Evolutionary conservation across 2,113 vertebrate genomes (phyloP).

Genomic region (Rhinopomastus cyanomelas): DNA sequence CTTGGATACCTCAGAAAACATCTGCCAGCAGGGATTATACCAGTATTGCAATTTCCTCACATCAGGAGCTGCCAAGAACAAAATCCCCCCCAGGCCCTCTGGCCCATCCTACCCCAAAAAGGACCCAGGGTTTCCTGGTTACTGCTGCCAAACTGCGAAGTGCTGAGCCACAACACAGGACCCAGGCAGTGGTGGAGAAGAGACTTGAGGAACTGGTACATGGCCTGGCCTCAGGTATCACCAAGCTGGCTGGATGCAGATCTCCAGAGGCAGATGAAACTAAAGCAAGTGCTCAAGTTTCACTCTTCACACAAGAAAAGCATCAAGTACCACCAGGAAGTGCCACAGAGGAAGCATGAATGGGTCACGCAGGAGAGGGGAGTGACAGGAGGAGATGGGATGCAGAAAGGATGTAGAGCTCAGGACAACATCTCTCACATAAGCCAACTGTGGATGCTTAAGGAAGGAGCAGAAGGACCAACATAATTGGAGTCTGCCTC

Average conservation of each 20-base stretch:
- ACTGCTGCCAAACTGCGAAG: background rate
- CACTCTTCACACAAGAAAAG: background rate
- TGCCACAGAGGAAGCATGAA: background rate
- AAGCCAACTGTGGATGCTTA: background rate
- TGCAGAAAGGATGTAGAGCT: background rate
- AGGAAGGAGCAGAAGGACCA: background rate
- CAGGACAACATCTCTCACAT: background rate
- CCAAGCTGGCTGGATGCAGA: background rate
- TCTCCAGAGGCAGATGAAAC: background rate
- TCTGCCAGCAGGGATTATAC: constrained; percentile 1
- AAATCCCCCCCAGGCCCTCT: background rate
- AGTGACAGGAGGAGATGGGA: background rate
- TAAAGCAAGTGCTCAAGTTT: background rate
- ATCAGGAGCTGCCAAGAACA: background rate
- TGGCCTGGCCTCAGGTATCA: background rate
- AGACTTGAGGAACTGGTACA: rapidly evolving
- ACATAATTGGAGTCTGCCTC: background rate
- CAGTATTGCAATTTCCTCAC: background rate
- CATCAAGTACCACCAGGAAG: background rate
- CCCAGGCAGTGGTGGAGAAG: background rate
- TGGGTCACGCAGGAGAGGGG: background rate
- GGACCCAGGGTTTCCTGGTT: background rate
- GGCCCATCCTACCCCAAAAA: background rate
- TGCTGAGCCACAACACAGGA: background rate
- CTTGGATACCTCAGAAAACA: background rate